Conservation (phyloP, 1,140 invertebrate genomes). For the Leguminivora glycinivorella region DNA sequence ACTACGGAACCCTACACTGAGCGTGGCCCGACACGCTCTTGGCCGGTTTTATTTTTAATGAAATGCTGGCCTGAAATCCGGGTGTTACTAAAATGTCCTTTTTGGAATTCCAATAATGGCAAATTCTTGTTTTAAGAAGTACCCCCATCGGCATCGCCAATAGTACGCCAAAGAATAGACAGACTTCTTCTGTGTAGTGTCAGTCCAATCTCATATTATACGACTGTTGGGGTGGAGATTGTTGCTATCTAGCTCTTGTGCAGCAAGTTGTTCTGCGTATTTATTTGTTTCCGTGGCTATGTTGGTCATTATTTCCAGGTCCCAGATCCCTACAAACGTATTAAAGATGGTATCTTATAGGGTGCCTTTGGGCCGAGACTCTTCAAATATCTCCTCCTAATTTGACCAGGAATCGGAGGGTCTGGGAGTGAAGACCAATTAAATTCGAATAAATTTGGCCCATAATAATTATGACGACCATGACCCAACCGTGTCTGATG, state of each 20-base stretch:
- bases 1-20: no score
- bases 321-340: constrained; percentile 35
- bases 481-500: no score
- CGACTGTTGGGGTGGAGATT: constrained; percentile 29
- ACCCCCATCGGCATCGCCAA: constrained; percentile 39
- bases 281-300: constrained; percentile 36
- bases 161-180: constrained; percentile 35
- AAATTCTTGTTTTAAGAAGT: constrained; percentile 32
- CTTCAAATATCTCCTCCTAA: no score
- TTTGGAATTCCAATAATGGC: constrained; percentile 34
- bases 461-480: no score
- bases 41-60: no score
- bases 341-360: background rate
- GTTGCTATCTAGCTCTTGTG: background rate
- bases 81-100: constrained; percentile 35
- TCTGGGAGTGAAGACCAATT: no score
- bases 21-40: no score
- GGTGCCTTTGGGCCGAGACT: no score
- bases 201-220: constrained; percentile 32
- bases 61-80: constrained; percentile 34
- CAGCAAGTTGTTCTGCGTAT: constrained; percentile 34
- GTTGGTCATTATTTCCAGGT: constrained; percentile 33
- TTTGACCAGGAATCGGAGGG: no score
- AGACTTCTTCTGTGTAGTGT: constrained; percentile 37
- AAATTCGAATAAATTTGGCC: no score